A percentile compares a stretch with the other conserved stretches of the same genome.
Evolutionary conservation across 2,113 vertebrate species (phyloP).

Genomic region (Laticauda colubrina): DNA sequence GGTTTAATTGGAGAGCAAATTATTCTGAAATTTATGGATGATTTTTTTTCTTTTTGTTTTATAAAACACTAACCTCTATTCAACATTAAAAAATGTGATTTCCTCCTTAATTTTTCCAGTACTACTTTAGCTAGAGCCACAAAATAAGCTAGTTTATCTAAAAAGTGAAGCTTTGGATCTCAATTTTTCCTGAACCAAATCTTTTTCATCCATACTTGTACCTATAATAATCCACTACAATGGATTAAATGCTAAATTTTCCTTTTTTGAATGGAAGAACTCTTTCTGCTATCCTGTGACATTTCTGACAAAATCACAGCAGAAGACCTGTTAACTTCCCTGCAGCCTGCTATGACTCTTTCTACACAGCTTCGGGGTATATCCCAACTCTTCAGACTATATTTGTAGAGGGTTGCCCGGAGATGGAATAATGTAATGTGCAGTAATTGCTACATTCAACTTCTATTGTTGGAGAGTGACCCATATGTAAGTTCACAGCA

Average conservation of each 20-base stretch:
- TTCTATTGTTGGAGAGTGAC: not conserved
- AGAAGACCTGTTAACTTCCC: not conserved
- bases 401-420: not conserved
- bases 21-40: not conserved
- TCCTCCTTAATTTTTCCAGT: not conserved
- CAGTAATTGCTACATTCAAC: not conserved
- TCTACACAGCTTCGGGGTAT: not conserved
- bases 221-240: not conserved
- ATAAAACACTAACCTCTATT: not conserved
- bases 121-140: not conserved
- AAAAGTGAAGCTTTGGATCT: not conserved
- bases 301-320: no score
- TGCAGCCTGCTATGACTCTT: not conserved
- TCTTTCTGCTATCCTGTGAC: not conserved
- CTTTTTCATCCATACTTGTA: not conserved
- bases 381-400: not conserved
- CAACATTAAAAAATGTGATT: not conserved
- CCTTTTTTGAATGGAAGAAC: not conserved
- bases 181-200: not conserved
- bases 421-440: not conserved
- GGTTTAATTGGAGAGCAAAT: constrained; percentile 7
- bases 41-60: not conserved
- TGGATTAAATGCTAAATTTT: not conserved
- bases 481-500: not conserved
- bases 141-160: not conserved